Percentiles rank a stretch among this genome's conserved stretches.
Evolutionary conservation across 2,797 vertebrate species (phyloP).

Genomic region (Ambastaia sidthimunki): DNA sequence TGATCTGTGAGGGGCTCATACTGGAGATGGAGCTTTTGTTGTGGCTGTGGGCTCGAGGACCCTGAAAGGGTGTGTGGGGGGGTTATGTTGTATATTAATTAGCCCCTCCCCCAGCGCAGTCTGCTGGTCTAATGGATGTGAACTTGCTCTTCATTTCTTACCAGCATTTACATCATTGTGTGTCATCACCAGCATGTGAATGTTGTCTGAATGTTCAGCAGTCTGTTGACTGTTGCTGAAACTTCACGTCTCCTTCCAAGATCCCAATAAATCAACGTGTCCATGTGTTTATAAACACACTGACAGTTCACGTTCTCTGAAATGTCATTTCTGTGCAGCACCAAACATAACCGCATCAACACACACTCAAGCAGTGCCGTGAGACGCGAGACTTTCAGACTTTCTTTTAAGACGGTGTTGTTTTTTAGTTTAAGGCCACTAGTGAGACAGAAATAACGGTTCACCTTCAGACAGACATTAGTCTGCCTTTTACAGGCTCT

Average conservation of each 20-base stretch:
- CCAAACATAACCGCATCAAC: no score
- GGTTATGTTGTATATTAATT: slow-evolving; percentile 48
- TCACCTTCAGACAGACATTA: slow-evolving; percentile 12
- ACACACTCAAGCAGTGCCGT: background rate
- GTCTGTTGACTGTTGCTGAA: no score
- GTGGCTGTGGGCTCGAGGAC: background rate
- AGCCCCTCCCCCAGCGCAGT: slow-evolving; percentile 14
- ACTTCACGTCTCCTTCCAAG: no score
- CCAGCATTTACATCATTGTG: background rate
- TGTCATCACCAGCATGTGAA: background rate
- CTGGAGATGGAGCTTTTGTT: slow-evolving; percentile 42
- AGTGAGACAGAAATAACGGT: background rate
- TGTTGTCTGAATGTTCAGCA: background rate
- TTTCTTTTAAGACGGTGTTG: background rate
- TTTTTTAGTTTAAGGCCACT: background rate
- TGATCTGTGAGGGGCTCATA: slow-evolving; percentile 22
- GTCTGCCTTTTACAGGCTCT: slow-evolving; percentile 11
- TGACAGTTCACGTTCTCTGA: no score
- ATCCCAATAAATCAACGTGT: background rate
- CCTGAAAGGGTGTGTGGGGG: background rate
- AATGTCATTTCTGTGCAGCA: no score
- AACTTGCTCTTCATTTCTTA: background rate
- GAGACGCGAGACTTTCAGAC: no score
- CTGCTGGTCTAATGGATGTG: slow-evolving; percentile 8
- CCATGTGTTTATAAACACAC: no score